These are phyloP conservation scores for Alca torda DNA, from an alignment of 2,797 vertebrate species.

Conservation along the genomic window DNA sequence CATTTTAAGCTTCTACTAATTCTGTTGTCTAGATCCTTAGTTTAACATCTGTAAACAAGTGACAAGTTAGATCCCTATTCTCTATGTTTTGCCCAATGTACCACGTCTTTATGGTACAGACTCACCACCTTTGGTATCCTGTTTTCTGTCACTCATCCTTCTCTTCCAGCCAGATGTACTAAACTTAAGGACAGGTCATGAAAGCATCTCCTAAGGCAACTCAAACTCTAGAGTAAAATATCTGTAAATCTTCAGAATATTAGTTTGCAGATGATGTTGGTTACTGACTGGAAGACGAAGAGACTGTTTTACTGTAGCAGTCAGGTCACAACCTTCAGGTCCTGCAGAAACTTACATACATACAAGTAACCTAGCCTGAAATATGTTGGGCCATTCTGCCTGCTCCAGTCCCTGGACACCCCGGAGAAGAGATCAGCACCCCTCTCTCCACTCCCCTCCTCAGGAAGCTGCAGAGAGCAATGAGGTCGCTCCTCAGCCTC, in stretches of 20 bases:
- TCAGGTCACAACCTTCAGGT: neutral
- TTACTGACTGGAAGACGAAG: neutral
- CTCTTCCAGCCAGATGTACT: neutral
- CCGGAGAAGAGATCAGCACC: neutral
- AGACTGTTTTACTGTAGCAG: neutral
- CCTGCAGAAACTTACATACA: neutral
- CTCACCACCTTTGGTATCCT: neutral
- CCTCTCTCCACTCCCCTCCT: neutral
- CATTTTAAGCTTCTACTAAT: neutral
- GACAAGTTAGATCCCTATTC: neutral
- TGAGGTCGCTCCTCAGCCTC: fast-evolving
- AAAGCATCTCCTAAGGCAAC: neutral
- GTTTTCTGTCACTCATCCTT: neutral
- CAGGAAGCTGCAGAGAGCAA: neutral
- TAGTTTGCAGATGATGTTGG: neutral
- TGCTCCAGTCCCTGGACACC: neutral
- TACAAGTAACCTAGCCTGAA: neutral
- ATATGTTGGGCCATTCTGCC: neutral
- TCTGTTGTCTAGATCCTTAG: neutral
- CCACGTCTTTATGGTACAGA: neutral
- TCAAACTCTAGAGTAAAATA: neutral
- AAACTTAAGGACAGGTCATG: neutral
- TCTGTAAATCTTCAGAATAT: neutral
- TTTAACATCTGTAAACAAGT: neutral
- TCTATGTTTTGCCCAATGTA: neutral